A percentile compares a stretch with the other conserved stretches of the same genome.
phyloP scores from a whole-genome alignment of 2,113 vertebrate species.

The Cephalopholis sonnerati region DNA sequence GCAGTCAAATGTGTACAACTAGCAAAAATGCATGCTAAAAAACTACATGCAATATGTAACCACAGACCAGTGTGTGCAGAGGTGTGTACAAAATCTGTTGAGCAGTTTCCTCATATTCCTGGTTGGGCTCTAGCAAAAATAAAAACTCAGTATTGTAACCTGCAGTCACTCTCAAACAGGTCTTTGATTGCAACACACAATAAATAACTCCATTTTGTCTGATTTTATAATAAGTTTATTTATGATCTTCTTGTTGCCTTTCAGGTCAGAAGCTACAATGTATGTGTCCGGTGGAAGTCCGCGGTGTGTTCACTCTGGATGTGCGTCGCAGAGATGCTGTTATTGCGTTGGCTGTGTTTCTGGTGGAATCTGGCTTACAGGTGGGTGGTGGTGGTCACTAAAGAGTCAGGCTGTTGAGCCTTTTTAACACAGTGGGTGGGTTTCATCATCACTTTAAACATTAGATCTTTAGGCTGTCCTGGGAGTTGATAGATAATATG shows the following conservation, averaged over 20 bases:
- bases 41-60: background rate
- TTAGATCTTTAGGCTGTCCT: background rate
- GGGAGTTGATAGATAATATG: background rate
- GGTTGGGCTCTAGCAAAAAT: background rate
- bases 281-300: slow-evolving; percentile 96
- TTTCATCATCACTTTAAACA: slow-evolving; percentile 2
- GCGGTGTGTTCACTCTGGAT: slow-evolving; percentile 93
- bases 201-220: background rate
- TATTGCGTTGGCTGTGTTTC: slow-evolving; percentile 93
- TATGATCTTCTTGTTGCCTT: slow-evolving; percentile 1
- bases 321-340: slow-evolving; percentile 95
- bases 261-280: slow-evolving; percentile 96
- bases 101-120: background rate
- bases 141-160: background rate
- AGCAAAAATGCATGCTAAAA: background rate
- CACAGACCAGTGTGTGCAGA: background rate
- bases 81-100: background rate
- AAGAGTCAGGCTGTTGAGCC: background rate
- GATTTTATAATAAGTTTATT: background rate
- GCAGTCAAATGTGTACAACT: background rate
- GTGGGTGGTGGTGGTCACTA: slow-evolving; percentile 72
- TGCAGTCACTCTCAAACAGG: background rate
- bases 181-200: background rate
- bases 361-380: slow-evolving; percentile 96
- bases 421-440: background rate